Conservation (phyloP, 1,140 invertebrate genomes). For the Teleogryllus occipitalis region DNA sequence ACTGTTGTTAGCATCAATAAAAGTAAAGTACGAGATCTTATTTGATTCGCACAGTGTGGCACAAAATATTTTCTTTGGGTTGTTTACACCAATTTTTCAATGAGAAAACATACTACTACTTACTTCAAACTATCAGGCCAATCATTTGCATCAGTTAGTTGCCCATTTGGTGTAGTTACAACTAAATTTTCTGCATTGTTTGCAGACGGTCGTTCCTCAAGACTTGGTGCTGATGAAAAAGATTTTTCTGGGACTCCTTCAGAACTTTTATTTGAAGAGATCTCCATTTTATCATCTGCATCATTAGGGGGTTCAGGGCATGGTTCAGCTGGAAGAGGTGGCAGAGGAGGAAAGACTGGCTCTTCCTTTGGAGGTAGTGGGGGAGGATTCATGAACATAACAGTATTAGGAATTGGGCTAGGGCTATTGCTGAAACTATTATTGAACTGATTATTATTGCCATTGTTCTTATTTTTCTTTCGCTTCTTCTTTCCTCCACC, state of each 20-base stretch:
- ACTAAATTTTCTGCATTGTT: conserved; percentile 14
- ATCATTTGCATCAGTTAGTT: conserved; percentile 36
- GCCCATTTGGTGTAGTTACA: not conserved
- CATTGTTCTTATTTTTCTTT: conserved; percentile 57
- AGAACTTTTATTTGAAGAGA: not conserved
- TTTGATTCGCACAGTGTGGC: too few relatives aligned
- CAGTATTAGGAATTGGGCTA: conserved; percentile 42
- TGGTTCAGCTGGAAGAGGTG: conserved; percentile 23
- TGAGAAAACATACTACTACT: not conserved
- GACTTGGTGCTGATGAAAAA: conserved; percentile 25
- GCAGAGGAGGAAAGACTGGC: conserved; percentile 24
- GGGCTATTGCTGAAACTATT: not conserved
- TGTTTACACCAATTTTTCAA: too few relatives aligned
- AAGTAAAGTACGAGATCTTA: too few relatives aligned
- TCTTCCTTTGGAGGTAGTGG: conserved; percentile 33
- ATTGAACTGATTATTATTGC: conserved; percentile 43
- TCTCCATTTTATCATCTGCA: not conserved
- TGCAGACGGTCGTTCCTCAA: conserved; percentile 30
- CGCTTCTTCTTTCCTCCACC: conserved; percentile 62
- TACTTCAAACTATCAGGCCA: conserved; percentile 64
- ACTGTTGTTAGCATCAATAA: too few relatives aligned
- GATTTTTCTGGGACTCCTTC: not conserved
- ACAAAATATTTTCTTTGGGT: too few relatives aligned
- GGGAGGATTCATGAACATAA: conserved; percentile 34
- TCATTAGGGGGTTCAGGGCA: conserved; percentile 18